Conservation (phyloP, 2,797 vertebrate species). For the Danio albolineatus region DNA sequence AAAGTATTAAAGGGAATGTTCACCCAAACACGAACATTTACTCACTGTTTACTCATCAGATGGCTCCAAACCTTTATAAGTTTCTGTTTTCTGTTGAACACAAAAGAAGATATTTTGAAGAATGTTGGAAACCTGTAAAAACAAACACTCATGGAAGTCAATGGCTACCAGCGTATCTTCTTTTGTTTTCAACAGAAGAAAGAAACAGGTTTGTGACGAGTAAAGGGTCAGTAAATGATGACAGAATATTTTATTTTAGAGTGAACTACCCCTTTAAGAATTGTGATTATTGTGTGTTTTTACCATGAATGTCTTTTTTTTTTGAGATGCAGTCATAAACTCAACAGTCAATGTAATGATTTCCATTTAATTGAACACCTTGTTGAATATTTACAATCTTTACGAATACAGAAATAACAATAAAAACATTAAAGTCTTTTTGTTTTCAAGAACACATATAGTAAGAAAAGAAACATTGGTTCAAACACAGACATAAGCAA, state of each 20-base stretch:
- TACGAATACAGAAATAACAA: conserved; percentile 14
- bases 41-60: too few species aligned
- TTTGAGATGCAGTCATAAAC: neutral
- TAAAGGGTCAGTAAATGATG: too few species aligned
- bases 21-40: too few species aligned
- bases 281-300: neutral
- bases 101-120: too few species aligned
- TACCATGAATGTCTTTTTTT: neutral
- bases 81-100: too few species aligned
- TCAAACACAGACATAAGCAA: neutral
- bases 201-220: too few species aligned
- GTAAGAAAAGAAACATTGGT: neutral
- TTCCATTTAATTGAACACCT: neutral
- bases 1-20: neutral
- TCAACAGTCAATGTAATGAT: neutral
- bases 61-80: too few species aligned
- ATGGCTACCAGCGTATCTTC: too few species aligned
- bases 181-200: too few species aligned
- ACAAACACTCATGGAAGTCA: too few species aligned
- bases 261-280: neutral
- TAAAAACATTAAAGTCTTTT: neutral
- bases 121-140: too few species aligned
- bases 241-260: too few species aligned
- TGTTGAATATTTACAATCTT: conserved; percentile 23
- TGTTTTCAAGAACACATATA: conserved; percentile 6